Evolutionary conservation across 2,113 vertebrate genomes (phyloP), one percentile per base, ranked within the genome.

Genomic region (Heliornis fulica): DNA sequence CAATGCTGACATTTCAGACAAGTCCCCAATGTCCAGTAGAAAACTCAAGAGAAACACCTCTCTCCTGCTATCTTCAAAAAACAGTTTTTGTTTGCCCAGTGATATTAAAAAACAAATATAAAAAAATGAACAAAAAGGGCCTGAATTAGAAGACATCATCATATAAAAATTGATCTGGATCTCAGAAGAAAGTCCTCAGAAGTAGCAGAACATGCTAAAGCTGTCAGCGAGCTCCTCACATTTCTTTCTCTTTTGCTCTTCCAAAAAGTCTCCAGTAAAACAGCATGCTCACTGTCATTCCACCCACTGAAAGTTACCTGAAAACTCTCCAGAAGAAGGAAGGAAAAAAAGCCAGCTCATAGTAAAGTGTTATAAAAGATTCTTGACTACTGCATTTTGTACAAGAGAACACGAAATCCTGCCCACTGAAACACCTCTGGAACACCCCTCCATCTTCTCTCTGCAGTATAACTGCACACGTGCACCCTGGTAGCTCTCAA

Each of bases 381-480:
- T 61, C 7, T 16, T 77, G 68, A 25, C 57, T 65, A 18, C 26
- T n/a, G 12, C 31, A 29, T 74, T 86, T 83, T 74, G 6, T 53
- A 25, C 40, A 34, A 80, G 59, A 36, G 26, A 74, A 20, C 28
- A 36, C 0, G 0, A 65, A 63, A 14, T 28, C 45, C 7, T 66
- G 29, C 34, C 38, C 59, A 38, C 0, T 22, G 32, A 40, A 80
- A 40, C 9, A 7, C n/a, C 31, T 48, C 51, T 56, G 0, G 0
- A 72, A 31, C 21, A 40, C 4, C 9, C 8, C 21, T 46, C 60
- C 3, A 6, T 54, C 71, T 46, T 80, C 50, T 12, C n/a, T 56
- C 48, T 2, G 2, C 15, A 12, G 29, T 20, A 3, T 10, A 38
- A 38, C 0, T 25, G 40, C 9, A 26, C 2, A 0, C 2, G 25